Evolutionary conservation across 1,140 invertebrate genomes (phyloP).

Genomic region (Drosophila serrata): DNA sequence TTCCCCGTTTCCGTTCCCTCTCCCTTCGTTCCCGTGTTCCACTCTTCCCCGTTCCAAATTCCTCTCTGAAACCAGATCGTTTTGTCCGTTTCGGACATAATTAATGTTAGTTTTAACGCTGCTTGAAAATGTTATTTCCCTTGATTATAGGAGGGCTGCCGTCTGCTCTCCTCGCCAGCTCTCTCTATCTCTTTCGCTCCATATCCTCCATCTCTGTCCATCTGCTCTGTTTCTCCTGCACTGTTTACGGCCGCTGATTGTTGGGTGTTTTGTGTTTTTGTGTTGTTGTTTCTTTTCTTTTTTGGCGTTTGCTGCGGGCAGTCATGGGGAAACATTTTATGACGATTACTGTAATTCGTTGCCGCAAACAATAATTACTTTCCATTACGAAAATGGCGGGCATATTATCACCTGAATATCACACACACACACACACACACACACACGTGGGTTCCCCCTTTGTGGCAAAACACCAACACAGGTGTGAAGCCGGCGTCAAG

Average conservation of each 20-base stretch:
- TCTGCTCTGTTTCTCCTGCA: conserved; percentile 40
- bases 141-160: conserved; percentile 83
- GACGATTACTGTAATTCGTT: conserved; percentile 85
- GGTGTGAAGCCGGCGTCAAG: conserved; percentile 37
- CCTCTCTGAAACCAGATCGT: conserved; percentile 48
- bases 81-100: conserved; percentile 85
- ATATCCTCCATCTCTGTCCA: conserved; percentile 12
- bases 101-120: conserved; percentile 85
- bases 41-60: conserved; percentile 6
- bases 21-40: neutral
- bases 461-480: conserved; percentile 23
- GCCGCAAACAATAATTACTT: conserved; percentile 85
- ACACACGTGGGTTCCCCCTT: neutral
- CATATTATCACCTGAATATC: conserved; percentile 85
- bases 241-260: conserved; percentile 81
- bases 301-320: conserved; percentile 72
- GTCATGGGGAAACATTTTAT: conserved; percentile 85
- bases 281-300: neutral
- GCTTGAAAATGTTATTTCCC: conserved; percentile 85
- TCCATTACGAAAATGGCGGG: conserved; percentile 85
- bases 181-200: conserved; percentile 11
- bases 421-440: conserved; percentile 60
- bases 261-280: conserved; percentile 51
- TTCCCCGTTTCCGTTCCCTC: neutral
- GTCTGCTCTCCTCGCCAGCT: conserved; percentile 3